Evolutionary conservation across 1,140 invertebrate species (phyloP), one percentile per base, ranked within the genome.

Genomic region (Physella acuta): DNA sequence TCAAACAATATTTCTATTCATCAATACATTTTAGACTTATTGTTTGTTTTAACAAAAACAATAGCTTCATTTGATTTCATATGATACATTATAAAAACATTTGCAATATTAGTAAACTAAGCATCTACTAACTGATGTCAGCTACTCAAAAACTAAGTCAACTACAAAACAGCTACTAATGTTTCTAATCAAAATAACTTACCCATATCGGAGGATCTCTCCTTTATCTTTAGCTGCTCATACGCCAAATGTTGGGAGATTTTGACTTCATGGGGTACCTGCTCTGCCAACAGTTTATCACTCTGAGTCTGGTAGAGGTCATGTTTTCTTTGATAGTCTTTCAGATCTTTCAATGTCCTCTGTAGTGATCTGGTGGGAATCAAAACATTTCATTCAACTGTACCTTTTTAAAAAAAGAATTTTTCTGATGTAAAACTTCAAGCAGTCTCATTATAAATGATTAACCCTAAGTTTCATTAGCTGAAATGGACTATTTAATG

Each of bases 291-390:
- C n/a, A 91, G 81, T 71, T 88, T 87, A 74, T 91, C 88, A 75
- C 89, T 89, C 44, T 89, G 80, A 55, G 87, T 84, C 49, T 90
- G 82, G 88, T 89, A 90, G 44, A 87, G 83, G 70, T 90, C 88
- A 76, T 91, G 89, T 71, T 89, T 87, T 60, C 85, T 85, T 75
- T 91, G 89, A 77, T 91, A 91, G 64, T 89, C 87, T 68, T 89
- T 87, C 44, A 91, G 81, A 71, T 91, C 90, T 24, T 84, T 82
- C 70, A 91, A 80, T 51, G 91, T 90, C 60, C 86, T 85, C 78
- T 91, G 90, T 49, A 92, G 81, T 65, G 88, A 88, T 72, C 89
- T 91, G 76, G n/a, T 11, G 17, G 26, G 8, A 4, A 31, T 28
- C 55, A 58, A 55, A 28, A n/a, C 8, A 55, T 28, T n/a, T 55